Conservation (phyloP, 1,140 invertebrate species). For the Formica exsecta region DNA sequence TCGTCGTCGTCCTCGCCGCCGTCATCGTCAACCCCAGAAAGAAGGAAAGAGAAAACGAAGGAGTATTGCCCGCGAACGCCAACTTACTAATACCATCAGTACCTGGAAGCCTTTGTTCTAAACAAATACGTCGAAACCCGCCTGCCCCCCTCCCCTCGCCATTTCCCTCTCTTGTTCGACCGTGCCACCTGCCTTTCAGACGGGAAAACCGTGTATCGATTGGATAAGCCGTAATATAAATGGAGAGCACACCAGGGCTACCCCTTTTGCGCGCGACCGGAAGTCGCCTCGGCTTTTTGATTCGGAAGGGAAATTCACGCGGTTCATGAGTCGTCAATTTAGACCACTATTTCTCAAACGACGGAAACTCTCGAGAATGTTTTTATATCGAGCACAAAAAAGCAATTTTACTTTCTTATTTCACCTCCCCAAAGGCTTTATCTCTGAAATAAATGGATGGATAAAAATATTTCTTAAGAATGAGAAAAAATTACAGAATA, state of each 20-base stretch:
- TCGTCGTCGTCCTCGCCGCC: conserved; percentile 37
- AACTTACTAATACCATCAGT: conserved; percentile 79
- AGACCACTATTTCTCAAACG: not conserved
- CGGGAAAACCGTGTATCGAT: conserved; percentile 78
- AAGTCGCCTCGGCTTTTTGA: conserved; percentile 26
- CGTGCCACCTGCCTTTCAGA: conserved; percentile 72
- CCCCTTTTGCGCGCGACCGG: conserved; percentile 37
- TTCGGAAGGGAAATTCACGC: conserved; percentile 10
- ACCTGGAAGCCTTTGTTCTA: conserved; percentile 82
- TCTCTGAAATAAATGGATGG: not conserved
- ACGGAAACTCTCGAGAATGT: not conserved
- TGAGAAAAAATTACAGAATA: too few relatives aligned
- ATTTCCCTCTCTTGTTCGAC: conserved; percentile 55
- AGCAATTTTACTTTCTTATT: not conserved
- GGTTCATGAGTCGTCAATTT: conserved; percentile 3
- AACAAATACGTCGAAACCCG: conserved; percentile 82
- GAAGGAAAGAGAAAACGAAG: conserved; percentile 75
- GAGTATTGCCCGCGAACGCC: conserved; percentile 80
- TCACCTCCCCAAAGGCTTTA: not conserved
- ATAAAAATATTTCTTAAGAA: not conserved
- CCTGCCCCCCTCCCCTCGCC: conserved; percentile 15
- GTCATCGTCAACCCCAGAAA: conserved; percentile 72
- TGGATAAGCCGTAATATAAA: conserved; percentile 78
- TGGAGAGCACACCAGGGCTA: conserved; percentile 48
- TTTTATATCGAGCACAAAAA: not conserved